Evolutionary conservation across 2,888 invertebrate species (phyloP), one percentile per base, ranked within the genome.

Genomic region (Dione juno): DNA sequence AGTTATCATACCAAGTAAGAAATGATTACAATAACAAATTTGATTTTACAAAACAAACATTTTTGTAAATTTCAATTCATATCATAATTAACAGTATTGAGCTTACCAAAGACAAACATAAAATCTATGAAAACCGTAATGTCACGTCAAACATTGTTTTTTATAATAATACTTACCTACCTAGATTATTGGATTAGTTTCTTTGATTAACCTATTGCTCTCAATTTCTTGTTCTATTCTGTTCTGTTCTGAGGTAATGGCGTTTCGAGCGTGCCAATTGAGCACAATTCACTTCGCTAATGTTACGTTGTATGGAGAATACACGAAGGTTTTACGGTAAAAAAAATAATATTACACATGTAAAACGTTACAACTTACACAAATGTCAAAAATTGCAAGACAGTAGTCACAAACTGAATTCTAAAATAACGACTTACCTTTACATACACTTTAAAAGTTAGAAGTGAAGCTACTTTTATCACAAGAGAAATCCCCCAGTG

Each of bases 361-460:
- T n/a, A 50, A 50, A 50, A 50, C 19, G 50, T 50, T 50, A 50
- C 19, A 50, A 50, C 11, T 19, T 19, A 11, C 50, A 50, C 50
- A 21, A 50, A 50, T 50, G 50, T 50, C 50, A 50, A 19, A 50
- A 50, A 19, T 50, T 11, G 5, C 28, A 28, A 28, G 28, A 28
- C 28, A 28, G 28, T 28, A 28, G 28, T 7, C 16, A 48, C 48
- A 16, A 48, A n/a, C n/a, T n/a, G n/a, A n/a, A n/a, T 57, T 11
- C 0, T 40, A 16, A 10, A 57, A 16, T 16, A 57, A 16, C 57
- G 16, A 40, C n/a, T 57, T 16, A 11, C 40, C n/a, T 37, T 19
- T 5, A 1, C 3, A 28, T 28, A 28, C 28, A 37, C 5, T 54
- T 54, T 3, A 54, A 35, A 37, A n/a, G n/a, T 35, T 11, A 21